Percentiles rank a stretch among this genome's conserved stretches.
phyloP scores from a whole-genome alignment of 2,113 vertebrate genomes.

The Piaya cayana region DNA sequence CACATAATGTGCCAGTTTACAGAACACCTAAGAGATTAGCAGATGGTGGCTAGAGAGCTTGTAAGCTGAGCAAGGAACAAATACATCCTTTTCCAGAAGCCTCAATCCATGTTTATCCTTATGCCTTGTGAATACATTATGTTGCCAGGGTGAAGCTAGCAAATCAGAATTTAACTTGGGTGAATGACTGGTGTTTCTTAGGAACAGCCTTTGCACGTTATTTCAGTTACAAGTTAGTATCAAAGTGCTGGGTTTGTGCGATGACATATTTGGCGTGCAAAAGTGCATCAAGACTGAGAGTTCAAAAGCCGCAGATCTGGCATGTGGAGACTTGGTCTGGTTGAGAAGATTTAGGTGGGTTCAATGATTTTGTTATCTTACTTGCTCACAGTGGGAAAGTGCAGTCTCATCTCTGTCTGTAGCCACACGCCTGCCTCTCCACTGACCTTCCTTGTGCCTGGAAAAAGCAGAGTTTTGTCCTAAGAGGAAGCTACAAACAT shows the following conservation, averaged over 20 bases:
- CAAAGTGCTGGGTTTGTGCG: background rate
- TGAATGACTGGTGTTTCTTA: background rate
- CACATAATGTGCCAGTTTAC: background rate
- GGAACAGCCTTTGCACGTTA: background rate
- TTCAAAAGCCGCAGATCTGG: background rate
- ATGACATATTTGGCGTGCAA: background rate
- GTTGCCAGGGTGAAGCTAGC: background rate
- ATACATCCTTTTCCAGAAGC: background rate
- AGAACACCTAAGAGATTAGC: background rate
- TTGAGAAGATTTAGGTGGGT: background rate
- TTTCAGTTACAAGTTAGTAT: background rate
- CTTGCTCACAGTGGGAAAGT: background rate
- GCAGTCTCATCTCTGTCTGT: background rate
- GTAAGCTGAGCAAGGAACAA: background rate
- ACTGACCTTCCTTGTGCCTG: background rate
- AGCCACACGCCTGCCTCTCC: accelerated
- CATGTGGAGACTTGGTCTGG: background rate
- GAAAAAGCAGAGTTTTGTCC: background rate
- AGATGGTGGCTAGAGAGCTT: background rate
- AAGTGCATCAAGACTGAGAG: background rate
- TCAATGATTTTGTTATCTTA: background rate
- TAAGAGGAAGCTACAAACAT: background rate
- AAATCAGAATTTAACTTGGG: background rate
- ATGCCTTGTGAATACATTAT: background rate
- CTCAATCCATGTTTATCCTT: background rate